phyloP scores from a whole-genome alignment of 1,140 invertebrate genomes.

The Popillia japonica region DNA sequence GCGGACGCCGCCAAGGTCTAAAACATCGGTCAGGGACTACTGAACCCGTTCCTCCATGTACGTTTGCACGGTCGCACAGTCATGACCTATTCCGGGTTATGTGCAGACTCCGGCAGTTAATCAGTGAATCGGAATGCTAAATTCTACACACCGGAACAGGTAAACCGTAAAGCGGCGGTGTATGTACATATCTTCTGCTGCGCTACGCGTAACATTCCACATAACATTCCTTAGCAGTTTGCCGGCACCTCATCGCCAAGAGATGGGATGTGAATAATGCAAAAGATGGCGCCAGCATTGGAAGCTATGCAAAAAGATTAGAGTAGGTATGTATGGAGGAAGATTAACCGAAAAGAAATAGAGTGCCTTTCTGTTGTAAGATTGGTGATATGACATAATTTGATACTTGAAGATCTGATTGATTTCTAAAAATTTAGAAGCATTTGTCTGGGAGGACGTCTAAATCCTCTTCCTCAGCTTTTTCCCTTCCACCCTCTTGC shows the following conservation, averaged over 20 bases:
- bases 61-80: neutral
- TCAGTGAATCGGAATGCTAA: neutral
- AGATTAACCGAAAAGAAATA: too few species aligned
- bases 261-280: neutral
- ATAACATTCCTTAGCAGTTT: neutral
- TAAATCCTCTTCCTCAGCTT: too few species aligned
- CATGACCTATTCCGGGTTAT: neutral
- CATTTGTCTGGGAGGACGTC: too few species aligned
- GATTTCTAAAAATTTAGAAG: too few species aligned
- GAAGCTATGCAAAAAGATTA: too few species aligned
- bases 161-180: conserved; percentile 1
- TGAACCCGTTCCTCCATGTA: neutral
- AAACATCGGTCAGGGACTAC: neutral
- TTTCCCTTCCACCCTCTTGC: too few species aligned
- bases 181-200: neutral
- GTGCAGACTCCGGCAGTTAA: neutral
- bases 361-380: too few species aligned
- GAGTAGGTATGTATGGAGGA: too few species aligned
- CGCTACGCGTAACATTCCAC: neutral
- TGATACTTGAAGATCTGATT: too few species aligned
- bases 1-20: neutral
- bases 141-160: conserved; percentile 11
- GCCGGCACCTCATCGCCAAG: neutral
- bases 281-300: neutral
- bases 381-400: too few species aligned